Evolutionary conservation across 2,888 invertebrate genomes (phyloP).

Genomic region (Melangyna quadrimaculata): DNA sequence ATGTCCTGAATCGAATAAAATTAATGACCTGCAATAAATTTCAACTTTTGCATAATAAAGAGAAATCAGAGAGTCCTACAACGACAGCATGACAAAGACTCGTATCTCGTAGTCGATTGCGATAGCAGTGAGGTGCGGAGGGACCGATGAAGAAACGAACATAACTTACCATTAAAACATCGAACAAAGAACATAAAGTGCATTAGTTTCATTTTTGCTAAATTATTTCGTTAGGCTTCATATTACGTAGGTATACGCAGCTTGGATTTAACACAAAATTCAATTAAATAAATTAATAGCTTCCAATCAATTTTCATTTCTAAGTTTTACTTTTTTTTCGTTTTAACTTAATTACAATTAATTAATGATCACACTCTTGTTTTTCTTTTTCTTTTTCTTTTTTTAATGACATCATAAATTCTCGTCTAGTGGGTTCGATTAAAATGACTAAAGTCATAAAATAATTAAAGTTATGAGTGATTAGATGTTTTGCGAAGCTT

Average conservation of each 20-base stretch:
- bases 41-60: constrained; percentile 36
- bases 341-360: constrained; percentile 42
- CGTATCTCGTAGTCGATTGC: neutral
- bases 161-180: neutral
- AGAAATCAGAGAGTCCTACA: constrained; percentile 14
- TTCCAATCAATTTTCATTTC: constrained; percentile 49
- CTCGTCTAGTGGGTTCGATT: constrained; percentile 18
- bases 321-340: neutral
- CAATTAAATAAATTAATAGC: constrained; percentile 56
- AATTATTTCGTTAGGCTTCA: neutral
- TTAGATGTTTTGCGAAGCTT: constrained; percentile 9
- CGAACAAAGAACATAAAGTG: constrained; percentile 10
- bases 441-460: constrained; percentile 2
- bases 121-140: neutral
- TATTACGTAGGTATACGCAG: neutral
- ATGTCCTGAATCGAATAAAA: constrained; percentile 49
- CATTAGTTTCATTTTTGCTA: constrained; percentile 3
- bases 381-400: neutral
- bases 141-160: neutral
- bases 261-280: constrained; percentile 33
- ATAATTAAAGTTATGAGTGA: constrained; percentile 7
- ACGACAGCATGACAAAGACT: neutral
- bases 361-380: constrained; percentile 32
- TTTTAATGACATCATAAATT: constrained; percentile 49
- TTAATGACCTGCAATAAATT: constrained; percentile 63